These are phyloP conservation scores for Nerophis ophidion DNA, from an alignment of 2,113 vertebrate species.

Conservation along the genomic window DNA sequence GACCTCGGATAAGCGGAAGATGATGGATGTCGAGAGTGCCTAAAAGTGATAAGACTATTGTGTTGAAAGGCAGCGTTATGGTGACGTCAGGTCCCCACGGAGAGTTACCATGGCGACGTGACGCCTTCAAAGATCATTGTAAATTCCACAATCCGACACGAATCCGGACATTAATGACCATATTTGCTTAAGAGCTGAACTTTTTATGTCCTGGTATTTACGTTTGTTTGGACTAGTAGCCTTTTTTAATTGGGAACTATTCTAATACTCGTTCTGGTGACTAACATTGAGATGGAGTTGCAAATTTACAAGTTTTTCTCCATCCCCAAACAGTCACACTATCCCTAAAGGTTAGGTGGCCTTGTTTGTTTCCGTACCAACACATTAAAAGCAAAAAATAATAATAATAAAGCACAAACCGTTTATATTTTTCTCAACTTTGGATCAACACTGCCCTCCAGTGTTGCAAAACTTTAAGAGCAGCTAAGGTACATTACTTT, in stretches of 20 bases:
- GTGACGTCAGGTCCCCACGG: neutral
- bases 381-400: neutral
- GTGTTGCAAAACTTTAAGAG: slow-evolving; percentile 24
- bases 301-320: no score
- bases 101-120: slow-evolving; percentile 39
- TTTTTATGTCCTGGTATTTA: neutral
- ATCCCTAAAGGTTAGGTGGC: neutral
- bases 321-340: no score
- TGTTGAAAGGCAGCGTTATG: no score
- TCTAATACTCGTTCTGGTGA: no score
- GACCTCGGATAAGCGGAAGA: no score
- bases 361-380: neutral
- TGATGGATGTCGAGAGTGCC: neutral
- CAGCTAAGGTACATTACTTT: no score
- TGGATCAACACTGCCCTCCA: slow-evolving; percentile 51
- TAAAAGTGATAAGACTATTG: neutral
- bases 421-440: neutral
- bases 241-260: no score
- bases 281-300: no score
- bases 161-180: neutral
- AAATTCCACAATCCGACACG: fast-evolving
- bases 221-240: no score
- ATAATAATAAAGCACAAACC: neutral
- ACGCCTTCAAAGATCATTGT: slow-evolving; percentile 9
- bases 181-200: no score